Percentiles rank a stretch among this genome's conserved stretches.
Evolutionary conservation across 2,888 invertebrate species (phyloP).

Genomic region (Sphecodes monilicornis): DNA sequence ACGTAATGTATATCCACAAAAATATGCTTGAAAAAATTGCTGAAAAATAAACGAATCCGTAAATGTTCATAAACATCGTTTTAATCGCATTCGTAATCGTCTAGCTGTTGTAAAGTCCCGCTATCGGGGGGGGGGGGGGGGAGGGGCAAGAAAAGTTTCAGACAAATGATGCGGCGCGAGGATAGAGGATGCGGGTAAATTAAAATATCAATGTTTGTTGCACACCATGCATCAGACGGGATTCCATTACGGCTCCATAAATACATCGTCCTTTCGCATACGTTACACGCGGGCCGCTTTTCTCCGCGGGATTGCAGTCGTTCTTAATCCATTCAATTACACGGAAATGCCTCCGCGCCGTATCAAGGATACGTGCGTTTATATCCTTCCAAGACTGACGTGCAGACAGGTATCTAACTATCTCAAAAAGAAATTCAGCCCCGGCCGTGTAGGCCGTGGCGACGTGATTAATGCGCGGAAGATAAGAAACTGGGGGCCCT

Average conservation of each 20-base stretch:
- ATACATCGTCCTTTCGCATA: constrained; percentile 22
- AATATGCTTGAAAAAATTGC: not conserved
- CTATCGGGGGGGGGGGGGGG: not conserved
- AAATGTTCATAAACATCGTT: not conserved
- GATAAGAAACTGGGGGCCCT: constrained; percentile 59
- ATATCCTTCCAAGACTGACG: constrained; percentile 59
- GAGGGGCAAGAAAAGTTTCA: not conserved
- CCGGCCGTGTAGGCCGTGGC: constrained; percentile 40
- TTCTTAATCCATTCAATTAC: constrained; percentile 61
- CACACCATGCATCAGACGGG: constrained; percentile 4
- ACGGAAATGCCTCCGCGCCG: constrained; percentile 43
- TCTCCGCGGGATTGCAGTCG: constrained; percentile 32
- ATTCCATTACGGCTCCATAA: constrained; percentile 15
- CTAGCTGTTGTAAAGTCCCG: not conserved
- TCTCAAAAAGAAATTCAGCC: constrained; percentile 57
- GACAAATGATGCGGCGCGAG: constrained; percentile 1
- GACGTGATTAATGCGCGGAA: constrained; percentile 67
- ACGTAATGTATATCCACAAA: not conserved
- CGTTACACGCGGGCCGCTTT: constrained; percentile 25
- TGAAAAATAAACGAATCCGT: not conserved
- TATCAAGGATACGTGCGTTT: constrained; percentile 57
- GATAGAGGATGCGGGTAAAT: constrained; percentile 16
- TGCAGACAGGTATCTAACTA: constrained; percentile 65
- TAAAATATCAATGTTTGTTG: constrained; percentile 30
- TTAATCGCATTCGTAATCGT: not conserved